These are phyloP conservation scores for Palloptera scutellata DNA, from an alignment of 2,888 invertebrate genomes.

Conservation along the genomic window DNA sequence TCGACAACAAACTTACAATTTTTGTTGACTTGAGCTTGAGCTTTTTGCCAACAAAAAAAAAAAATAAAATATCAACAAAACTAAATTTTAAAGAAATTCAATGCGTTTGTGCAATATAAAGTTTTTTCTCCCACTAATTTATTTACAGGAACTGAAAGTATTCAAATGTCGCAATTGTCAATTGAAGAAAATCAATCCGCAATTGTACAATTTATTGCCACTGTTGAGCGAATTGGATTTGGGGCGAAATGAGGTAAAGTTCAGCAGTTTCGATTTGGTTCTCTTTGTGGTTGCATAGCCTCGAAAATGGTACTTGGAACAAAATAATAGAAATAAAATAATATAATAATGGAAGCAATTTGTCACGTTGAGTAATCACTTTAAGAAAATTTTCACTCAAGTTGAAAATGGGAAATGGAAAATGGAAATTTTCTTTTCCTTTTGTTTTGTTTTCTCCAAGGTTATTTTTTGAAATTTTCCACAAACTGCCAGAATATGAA, in stretches of 20 bases:
- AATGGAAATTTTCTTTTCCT: not conserved
- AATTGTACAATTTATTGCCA: conserved; percentile 79
- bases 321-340: no score
- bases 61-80: not conserved
- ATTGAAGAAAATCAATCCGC: conserved; percentile 77
- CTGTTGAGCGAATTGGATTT: conserved; percentile 78
- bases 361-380: no score
- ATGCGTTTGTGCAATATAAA: not conserved
- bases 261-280: no score
- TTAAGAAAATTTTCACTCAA: not conserved
- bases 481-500: not conserved
- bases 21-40: not conserved
- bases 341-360: not conserved
- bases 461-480: not conserved
- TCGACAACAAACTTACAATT: not conserved
- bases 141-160: conserved; percentile 70
- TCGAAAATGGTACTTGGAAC: no score
- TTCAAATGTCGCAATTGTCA: conserved; percentile 79
- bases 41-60: not conserved
- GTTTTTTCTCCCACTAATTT: no score
- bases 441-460: not conserved
- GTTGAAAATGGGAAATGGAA: not conserved
- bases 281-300: no score
- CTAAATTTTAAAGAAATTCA: not conserved
- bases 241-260: conserved; percentile 72